Conservation (phyloP, 2,888 invertebrate genomes). For the Zonitis immaculata region DNA sequence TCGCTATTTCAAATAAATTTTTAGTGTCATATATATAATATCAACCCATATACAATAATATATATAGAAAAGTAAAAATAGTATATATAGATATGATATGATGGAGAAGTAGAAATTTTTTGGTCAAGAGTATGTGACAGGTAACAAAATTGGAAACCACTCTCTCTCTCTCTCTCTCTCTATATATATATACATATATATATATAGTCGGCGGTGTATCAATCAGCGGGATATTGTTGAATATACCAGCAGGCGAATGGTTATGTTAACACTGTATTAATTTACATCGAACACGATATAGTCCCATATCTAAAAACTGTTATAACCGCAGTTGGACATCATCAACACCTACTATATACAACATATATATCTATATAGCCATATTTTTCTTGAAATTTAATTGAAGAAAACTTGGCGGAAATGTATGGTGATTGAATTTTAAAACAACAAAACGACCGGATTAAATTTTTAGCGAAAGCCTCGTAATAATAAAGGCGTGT, state of each 20-base stretch:
- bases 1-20: no score
- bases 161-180: no score
- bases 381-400: no score
- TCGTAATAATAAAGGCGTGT: no score
- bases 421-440: not conserved
- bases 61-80: not conserved
- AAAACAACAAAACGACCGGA: no score
- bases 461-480: no score
- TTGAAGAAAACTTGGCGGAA: not conserved
- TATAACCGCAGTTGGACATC: constrained; percentile 16
- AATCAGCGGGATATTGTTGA: constrained; percentile 23
- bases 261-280: constrained; percentile 39
- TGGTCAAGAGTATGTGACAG: not conserved
- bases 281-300: constrained; percentile 38
- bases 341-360: constrained; percentile 18
- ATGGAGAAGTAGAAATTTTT: not conserved
- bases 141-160: constrained; percentile 20
- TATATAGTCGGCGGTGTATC: constrained; percentile 17
- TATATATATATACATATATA: no score
- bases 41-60: no score
- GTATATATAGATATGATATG: not conserved
- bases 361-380: no score
- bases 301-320: constrained; percentile 33
- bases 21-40: no score
- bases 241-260: constrained; percentile 32